Percentiles rank a stretch among this genome's conserved stretches.
These are phyloP conservation scores for Triplophysa dalaica DNA, from an alignment of 2,113 vertebrate species.

Conservation along the genomic window DNA sequence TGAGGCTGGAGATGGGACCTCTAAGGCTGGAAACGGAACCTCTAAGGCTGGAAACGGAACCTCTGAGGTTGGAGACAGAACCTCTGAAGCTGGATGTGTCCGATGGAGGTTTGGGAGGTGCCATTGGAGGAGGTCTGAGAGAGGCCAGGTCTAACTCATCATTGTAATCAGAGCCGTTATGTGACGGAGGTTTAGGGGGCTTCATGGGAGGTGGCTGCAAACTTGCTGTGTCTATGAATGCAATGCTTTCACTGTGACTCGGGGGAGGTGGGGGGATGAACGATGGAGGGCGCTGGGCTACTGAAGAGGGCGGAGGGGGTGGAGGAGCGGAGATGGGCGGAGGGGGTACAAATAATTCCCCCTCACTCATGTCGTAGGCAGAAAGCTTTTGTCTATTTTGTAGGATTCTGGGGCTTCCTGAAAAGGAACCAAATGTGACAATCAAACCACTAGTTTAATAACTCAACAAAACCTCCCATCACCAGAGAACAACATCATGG, in stretches of 20 bases:
- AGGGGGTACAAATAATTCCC: constrained; percentile 78
- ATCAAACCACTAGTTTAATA: too few relatives aligned
- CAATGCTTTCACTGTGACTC: constrained; percentile 57
- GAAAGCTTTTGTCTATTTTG: constrained; percentile 72
- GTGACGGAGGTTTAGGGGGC: constrained; percentile 62
- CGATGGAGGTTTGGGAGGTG: constrained; percentile 69
- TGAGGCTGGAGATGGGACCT: constrained; percentile 58
- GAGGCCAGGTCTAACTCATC: constrained; percentile 58
- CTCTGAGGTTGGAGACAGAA: constrained; percentile 58
- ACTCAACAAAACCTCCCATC: too few relatives aligned
- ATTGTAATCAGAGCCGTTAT: background rate
- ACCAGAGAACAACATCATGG: too few relatives aligned
- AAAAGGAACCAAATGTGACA: constrained; percentile 9
- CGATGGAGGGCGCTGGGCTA: constrained; percentile 75
- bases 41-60: constrained; percentile 58
- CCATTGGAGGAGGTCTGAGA: constrained; percentile 68
- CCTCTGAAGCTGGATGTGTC: constrained; percentile 62
- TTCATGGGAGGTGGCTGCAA: constrained; percentile 67
- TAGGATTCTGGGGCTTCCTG: constrained; percentile 72
- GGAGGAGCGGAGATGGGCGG: constrained; percentile 73
- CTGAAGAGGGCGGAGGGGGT: constrained; percentile 66
- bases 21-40: constrained; percentile 46
- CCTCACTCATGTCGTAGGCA: constrained; percentile 66
- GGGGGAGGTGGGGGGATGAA: constrained; percentile 56
- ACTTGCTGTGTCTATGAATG: constrained; percentile 29